These are phyloP conservation scores for Callipepla squamata DNA, from an alignment of 2,113 vertebrate genomes.

Conservation along the genomic window DNA sequence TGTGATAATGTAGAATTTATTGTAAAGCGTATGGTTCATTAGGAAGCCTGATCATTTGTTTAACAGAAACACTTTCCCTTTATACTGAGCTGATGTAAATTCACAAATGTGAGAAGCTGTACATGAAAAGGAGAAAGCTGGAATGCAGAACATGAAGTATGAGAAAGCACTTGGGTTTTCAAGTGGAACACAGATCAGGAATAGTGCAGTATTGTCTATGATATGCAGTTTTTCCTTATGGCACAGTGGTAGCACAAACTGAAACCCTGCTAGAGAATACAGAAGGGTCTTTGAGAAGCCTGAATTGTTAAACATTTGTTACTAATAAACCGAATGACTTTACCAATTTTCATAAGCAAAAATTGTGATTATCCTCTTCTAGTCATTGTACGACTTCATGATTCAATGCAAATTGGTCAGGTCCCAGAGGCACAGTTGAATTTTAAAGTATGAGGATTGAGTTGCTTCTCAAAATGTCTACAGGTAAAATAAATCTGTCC, in stretches of 20 bases:
- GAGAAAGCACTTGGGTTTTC: background rate
- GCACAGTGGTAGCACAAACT: background rate
- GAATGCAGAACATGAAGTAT: background rate
- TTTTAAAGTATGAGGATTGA: slow-evolving; percentile 38
- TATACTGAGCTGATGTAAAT: background rate
- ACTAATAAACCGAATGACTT: slow-evolving; percentile 52
- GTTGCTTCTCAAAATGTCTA: slow-evolving; percentile 41
- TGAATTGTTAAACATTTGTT: slow-evolving; percentile 61
- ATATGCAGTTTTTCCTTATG: background rate
- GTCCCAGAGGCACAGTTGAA: slow-evolving; percentile 6
- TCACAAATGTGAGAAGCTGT: background rate
- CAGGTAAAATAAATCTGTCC: slow-evolving; percentile 47
- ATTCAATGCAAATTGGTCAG: slow-evolving; percentile 23
- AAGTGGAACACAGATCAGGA: background rate
- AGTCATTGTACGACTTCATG: background rate
- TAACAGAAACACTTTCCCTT: background rate
- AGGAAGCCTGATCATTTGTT: background rate
- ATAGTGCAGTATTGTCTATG: background rate
- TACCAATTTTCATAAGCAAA: slow-evolving; percentile 32
- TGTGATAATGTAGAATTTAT: background rate
- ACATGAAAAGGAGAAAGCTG: background rate
- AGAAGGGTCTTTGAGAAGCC: slow-evolving; percentile 44
- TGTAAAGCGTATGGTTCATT: accelerated
- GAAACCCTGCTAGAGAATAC: slow-evolving; percentile 18
- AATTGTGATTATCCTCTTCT: slow-evolving; percentile 1